Base-by-base conservation (phyloP, 2,113 vertebrate genomes). In the Ceyx cyanopectus region DNA sequence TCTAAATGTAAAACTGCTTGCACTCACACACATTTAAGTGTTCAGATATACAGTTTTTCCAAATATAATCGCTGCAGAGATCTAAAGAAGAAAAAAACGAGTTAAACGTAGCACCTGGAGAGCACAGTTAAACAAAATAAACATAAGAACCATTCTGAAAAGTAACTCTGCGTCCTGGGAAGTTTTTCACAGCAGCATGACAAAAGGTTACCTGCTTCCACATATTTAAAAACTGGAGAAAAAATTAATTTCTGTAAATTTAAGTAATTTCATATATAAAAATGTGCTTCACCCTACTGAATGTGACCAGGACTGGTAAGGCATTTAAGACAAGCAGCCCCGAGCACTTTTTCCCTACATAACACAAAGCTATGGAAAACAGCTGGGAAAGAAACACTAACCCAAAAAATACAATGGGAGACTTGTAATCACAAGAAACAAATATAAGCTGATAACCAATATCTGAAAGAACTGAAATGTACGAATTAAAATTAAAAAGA, bases 11-110 rank as follows among this genome's bases (percentile, higher is more conserved):
- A 98, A 99, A 99, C 98, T 97, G 98, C 98, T 99, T 99, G 99
- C 98, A 99, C 99, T 99, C 99, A 99, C 98, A 99, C 98, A 99
- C 99, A 98, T 98, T 99, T 99, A 99, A 99, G 99, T 99, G 99
- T 98, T 99, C 99, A 99, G 99, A 99, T 98, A 99, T 98, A 99
- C 98, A 98, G 97, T 97, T 98, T 99, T 98, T 98, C 99, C 99
- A 99, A 98, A 99, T 99, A 99, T 99, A 99, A 98, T 98, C 98
- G 99, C 98, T 99, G 99, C 97, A 99, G 98, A 98, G 98, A 99
- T 99, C 99, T 99, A 99, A 99, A 98, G 99, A 98, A 99, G 98
- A 99, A 99, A 99, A 99, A 98, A 99, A 98, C 97, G 98, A 97
- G 98, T 99, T 99, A 99, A 97, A 95, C 83, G 96, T 95, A 97